These are phyloP conservation scores for Sceloporus undulatus DNA, from an alignment of 2,113 vertebrate species.

Conservation along the genomic window DNA sequence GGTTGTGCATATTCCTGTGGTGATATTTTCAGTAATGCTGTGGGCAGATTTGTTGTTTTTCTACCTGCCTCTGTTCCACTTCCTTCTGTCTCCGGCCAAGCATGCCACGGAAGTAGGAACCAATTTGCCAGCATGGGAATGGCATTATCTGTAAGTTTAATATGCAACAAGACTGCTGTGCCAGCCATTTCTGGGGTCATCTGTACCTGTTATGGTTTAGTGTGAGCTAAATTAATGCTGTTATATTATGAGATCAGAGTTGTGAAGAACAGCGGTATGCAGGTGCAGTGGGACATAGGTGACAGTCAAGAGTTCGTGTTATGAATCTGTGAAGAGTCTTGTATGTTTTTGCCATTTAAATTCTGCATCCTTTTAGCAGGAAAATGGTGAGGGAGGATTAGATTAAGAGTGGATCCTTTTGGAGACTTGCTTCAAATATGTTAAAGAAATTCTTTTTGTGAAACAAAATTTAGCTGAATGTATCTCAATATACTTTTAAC, in stretches of 20 bases:
- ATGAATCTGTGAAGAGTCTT: not conserved
- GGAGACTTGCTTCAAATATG: no score
- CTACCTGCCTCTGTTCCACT: no score
- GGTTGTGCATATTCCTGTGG: no score
- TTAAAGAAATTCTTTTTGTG: no score
- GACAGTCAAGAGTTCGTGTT: not conserved
- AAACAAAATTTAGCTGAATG: no score
- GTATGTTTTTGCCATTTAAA: slow-evolving; percentile 9
- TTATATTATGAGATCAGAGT: slow-evolving; percentile 30
- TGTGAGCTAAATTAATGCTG: slow-evolving; percentile 2
- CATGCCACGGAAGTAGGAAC: no score
- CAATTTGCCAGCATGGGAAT: no score
- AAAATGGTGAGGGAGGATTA: not conserved
- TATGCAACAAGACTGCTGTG: not conserved
- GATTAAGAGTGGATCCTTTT: not conserved
- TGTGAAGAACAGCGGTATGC: slow-evolving; percentile 16
- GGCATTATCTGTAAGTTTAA: no score
- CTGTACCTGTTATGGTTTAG: not conserved
- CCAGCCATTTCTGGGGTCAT: not conserved
- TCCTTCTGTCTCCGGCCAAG: no score
- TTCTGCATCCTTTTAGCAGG: not conserved
- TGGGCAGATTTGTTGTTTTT: not conserved
- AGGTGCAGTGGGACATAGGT: not conserved
- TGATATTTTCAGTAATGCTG: not conserved
- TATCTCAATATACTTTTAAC: no score